These are phyloP conservation scores for Cyphomyrus plagiostoma DNA, from an alignment of 2,113 vertebrate species.

Conservation along the genomic window DNA sequence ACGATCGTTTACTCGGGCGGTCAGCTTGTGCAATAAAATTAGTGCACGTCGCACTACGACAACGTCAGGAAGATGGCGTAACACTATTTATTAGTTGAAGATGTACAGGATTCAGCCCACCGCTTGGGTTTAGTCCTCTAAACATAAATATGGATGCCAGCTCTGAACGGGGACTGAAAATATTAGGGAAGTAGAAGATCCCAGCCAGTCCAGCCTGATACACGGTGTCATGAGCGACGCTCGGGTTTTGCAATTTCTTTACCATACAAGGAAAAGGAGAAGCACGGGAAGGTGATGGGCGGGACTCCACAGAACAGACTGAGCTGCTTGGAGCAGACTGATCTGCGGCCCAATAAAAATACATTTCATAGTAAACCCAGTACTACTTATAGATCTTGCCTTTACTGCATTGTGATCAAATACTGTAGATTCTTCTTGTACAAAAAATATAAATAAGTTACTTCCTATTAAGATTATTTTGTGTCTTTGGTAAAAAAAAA, in stretches of 20 bases:
- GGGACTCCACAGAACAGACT: background rate
- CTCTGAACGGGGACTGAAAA: background rate
- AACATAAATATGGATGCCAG: background rate
- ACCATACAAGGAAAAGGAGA: constrained; percentile 21
- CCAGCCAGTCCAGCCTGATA: background rate
- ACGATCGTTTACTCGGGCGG: background rate
- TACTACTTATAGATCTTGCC: background rate
- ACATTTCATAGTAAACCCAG: background rate
- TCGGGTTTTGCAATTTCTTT: background rate
- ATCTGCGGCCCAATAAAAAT: background rate
- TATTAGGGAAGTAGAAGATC: constrained; percentile 16
- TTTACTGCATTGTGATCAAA: background rate
- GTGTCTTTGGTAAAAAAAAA: background rate
- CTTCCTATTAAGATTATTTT: background rate
- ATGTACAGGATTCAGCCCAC: background rate
- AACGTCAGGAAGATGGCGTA: no score
- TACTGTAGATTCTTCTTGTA: background rate
- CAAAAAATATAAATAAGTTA: background rate
- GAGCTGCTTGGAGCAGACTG: background rate
- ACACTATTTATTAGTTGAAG: background rate
- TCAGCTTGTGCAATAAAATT: background rate
- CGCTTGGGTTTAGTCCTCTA: background rate
- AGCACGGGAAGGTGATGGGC: background rate
- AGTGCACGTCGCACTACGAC: background rate
- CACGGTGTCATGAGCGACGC: background rate